Conservation (phyloP, 1,140 invertebrate genomes). For the Conus ventricosus region DNA sequence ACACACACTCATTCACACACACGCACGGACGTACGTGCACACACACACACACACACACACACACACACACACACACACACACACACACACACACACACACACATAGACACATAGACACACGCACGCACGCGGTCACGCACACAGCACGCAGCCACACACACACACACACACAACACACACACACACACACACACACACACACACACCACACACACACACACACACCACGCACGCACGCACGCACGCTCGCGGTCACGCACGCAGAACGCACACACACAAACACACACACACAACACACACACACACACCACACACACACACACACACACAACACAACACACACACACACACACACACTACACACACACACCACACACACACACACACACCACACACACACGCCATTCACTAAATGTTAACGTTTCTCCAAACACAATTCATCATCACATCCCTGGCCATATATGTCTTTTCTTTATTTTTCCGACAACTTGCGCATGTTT, state of each 20-base stretch:
- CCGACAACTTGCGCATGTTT: no score
- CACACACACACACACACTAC: no score
- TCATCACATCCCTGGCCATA: no score
- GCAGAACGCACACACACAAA: conserved; percentile 37
- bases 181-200: no score
- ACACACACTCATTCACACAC: neutral
- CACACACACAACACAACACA: no score
- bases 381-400: conserved; percentile 48
- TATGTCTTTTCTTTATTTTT: no score
- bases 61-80: conserved; percentile 4
- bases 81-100: conserved; percentile 11
- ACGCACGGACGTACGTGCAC: neutral
- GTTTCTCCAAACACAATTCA: no score
- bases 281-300: conserved; percentile 28
- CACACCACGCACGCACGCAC: neutral
- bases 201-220: neutral
- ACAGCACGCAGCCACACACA: neutral
- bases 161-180: neutral
- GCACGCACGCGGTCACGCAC: neutral
- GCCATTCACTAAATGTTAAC: neutral
- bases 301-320: no score
- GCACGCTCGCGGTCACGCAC: neutral
- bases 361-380: conserved; percentile 44
- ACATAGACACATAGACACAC: neutral
- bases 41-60: neutral